Conservation (phyloP, 2,888 invertebrate genomes). For the Spilarctia lutea region DNA sequence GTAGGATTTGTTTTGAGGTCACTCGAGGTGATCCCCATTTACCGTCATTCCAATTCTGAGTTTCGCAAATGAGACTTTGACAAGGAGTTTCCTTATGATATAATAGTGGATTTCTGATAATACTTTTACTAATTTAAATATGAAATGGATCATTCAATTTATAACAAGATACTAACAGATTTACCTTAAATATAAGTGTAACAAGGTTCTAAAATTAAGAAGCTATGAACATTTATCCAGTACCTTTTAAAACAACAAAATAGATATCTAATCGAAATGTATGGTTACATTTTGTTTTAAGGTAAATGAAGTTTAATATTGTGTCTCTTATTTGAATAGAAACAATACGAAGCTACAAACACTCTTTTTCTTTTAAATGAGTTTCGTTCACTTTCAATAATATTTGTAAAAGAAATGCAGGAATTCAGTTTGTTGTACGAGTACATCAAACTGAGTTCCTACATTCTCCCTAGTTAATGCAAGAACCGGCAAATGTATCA, state of each 20-base stretch:
- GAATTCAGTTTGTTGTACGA: neutral
- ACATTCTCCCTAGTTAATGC: neutral
- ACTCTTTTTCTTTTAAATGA: neutral
- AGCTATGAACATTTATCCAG: no score
- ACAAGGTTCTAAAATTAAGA: neutral
- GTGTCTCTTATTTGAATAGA: no score
- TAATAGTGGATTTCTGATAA: neutral
- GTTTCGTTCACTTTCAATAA: neutral
- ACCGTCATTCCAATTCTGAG: conserved; percentile 17
- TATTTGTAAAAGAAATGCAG: neutral
- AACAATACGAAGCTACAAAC: no score
- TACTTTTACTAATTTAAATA: neutral
- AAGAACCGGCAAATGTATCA: neutral
- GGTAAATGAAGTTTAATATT: no score
- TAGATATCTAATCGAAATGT: no score
- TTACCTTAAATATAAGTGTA: neutral
- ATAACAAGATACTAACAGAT: neutral
- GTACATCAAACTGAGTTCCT: no score
- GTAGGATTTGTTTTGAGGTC: conserved; percentile 26
- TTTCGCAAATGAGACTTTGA: conserved; percentile 26
- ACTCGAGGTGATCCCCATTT: conserved; percentile 19
- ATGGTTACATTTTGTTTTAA: no score
- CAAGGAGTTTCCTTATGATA: conserved; percentile 1
- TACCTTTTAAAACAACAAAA: no score
- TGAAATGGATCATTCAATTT: neutral